A percentile compares a stretch with the other conserved stretches of the same genome.
phyloP scores from a whole-genome alignment of 2,797 vertebrate species.

The Momotus momota region DNA sequence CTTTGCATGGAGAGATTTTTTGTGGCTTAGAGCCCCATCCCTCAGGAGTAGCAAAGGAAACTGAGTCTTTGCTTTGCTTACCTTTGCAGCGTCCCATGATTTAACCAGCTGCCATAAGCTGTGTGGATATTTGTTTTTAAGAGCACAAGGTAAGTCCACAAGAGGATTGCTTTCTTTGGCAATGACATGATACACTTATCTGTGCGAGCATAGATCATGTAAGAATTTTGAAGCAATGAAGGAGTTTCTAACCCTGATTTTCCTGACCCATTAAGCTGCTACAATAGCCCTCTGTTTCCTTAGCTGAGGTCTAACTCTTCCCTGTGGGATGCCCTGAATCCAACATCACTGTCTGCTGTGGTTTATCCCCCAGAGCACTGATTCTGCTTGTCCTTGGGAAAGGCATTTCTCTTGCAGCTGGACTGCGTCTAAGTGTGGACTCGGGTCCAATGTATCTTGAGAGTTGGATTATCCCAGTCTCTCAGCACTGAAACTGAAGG shows the following conservation, averaged over 20 bases:
- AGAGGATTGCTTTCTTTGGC: neutral
- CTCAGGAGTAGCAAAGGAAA: rapidly evolving
- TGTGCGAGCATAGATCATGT: neutral
- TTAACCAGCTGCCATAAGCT: neutral
- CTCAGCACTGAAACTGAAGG: neutral
- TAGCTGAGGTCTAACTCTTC: neutral
- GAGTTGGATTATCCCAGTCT: neutral
- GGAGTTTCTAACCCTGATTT: neutral
- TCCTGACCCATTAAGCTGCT: neutral
- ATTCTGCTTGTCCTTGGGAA: neutral
- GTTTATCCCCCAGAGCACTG: neutral
- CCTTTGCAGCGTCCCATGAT: rapidly evolving
- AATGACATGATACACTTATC: rapidly evolving
- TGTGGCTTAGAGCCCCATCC: neutral
- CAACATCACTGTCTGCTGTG: rapidly evolving
- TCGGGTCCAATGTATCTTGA: no score
- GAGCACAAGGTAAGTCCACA: neutral
- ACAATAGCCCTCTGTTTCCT: neutral
- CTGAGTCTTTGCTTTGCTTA: neutral
- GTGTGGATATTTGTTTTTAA: neutral
- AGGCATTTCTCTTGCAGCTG: neutral
- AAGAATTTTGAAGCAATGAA: neutral
- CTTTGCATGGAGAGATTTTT: neutral
- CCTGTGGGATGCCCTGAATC: neutral
- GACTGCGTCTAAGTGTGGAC: neutral